Base-by-base conservation (phyloP, 2,888 invertebrate species). In the Diachrysia chrysitis region DNA sequence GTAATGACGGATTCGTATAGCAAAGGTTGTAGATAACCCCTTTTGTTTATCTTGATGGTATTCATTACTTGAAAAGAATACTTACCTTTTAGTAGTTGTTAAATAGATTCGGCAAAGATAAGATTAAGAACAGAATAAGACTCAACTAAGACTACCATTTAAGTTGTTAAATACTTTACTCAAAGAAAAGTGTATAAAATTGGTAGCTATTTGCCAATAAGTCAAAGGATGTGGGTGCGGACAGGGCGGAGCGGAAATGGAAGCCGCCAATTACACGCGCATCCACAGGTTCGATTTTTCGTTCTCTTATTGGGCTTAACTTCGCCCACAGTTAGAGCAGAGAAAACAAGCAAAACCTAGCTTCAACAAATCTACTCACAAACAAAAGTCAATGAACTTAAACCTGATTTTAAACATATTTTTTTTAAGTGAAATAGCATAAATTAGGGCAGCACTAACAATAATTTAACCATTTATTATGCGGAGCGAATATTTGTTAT, bases 211-310 rank as follows among this genome's bases (percentile, higher is more conserved):
- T 80, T 74, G 67, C 71, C 66, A 68, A 76, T 66, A 74, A 73
- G 69, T 69, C 66, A 35, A 61, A 61, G 71, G 66, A 79, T 81
- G 68, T 71, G 76, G 77, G 76, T 57, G 70, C 63, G 73, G 76
- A 64, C 73, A 76, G 71, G 82, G 77, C 66, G 58, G 56, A 79
- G 66, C 79, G 81, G 83, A 82, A 79, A 71, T 81, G 83, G 84
- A 89, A 86, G 78, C 84, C 84, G 83, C 87, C 87, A 88, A 89
- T 90, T 89, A 89, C 85, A 85, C 85, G 78, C 83, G 85, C 83
- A 83, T 86, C 87, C 85, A 87, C 83, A 83, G 83, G 78, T 77
- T 79, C 64, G 76, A 71, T 79, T 82, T 83, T 82, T 82, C 69
- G 61, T 76, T 76, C 71, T 82, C 77, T 76, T 75, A 70, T 53